phyloP scores from a whole-genome alignment of 1,140 invertebrate species.

The Musca domestica region DNA sequence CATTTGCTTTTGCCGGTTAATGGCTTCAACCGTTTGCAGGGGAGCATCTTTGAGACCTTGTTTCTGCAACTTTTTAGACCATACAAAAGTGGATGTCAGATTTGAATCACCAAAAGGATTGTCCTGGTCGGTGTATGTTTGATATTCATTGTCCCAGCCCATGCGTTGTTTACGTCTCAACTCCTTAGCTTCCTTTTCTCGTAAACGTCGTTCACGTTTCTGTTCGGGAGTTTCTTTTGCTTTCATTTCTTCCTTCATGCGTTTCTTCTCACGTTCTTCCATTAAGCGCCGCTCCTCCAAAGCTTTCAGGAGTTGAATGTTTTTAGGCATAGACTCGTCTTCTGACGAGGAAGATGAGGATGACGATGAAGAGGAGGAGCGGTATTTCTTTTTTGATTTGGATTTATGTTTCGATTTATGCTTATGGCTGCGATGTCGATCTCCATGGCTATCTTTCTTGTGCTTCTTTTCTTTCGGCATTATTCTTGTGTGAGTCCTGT shows the following conservation, averaged over 20 bases:
- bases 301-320: constrained; percentile 66
- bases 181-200: constrained; percentile 92
- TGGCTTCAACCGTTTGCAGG: constrained; percentile 79
- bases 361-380: constrained; percentile 25
- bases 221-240: constrained; percentile 93
- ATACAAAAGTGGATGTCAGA: constrained; percentile 90
- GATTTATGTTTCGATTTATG: constrained; percentile 6
- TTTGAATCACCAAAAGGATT: constrained; percentile 98
- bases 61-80: constrained; percentile 96
- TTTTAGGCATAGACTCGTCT: constrained; percentile 27
- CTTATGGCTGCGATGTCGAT: neutral
- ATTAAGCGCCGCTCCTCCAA: constrained; percentile 70
- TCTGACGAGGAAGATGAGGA: constrained; percentile 25
- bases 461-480: constrained; percentile 8
- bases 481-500: neutral
- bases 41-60: constrained; percentile 80
- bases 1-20: constrained; percentile 83
- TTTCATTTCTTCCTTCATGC: constrained; percentile 81
- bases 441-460: constrained; percentile 6
- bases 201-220: constrained; percentile 80
- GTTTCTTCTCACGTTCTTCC: constrained; percentile 65
- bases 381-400: constrained; percentile 10
- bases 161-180: constrained; percentile 81
- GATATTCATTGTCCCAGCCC: constrained; percentile 95
- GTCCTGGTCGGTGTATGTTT: constrained; percentile 95